These are phyloP conservation scores for Sphaeridia pumilis DNA, from an alignment of 2,888 invertebrate species.

Conservation along the genomic window DNA sequence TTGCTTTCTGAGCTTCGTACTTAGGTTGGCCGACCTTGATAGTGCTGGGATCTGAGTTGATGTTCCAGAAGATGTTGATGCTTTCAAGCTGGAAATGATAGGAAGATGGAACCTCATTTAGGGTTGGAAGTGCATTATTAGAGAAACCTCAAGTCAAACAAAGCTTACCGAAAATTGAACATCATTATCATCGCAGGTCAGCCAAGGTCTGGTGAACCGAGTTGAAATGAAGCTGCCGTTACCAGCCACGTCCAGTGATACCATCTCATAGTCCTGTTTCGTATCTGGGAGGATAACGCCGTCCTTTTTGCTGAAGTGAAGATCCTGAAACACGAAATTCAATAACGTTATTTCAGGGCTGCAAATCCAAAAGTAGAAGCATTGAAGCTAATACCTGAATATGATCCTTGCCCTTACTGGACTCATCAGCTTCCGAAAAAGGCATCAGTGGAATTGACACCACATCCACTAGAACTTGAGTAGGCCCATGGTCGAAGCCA, in stretches of 20 bases:
- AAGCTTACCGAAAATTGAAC: slow-evolving; percentile 11
- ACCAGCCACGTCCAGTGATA: slow-evolving; percentile 8
- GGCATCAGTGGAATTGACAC: slow-evolving; percentile 1
- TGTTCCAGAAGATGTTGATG: slow-evolving; percentile 10
- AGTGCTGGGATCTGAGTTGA: too few species aligned
- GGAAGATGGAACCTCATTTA: neutral
- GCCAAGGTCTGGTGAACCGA: slow-evolving; percentile 9
- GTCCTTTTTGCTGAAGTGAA: slow-evolving; percentile 10
- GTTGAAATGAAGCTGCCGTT: slow-evolving; percentile 5
- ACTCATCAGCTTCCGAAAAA: neutral
- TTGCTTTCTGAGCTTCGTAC: neutral
- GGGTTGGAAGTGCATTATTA: neutral
- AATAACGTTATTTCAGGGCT: neutral
- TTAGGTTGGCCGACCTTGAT: too few species aligned
- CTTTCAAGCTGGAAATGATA: neutral
- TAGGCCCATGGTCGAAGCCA: slow-evolving; percentile 5
- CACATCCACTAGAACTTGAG: slow-evolving; percentile 8
- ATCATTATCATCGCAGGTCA: slow-evolving; percentile 11
- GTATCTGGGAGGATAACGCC: slow-evolving; percentile 7
- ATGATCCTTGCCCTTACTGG: neutral
- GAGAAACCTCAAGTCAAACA: neutral
- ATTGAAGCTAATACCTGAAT: slow-evolving; percentile 5
- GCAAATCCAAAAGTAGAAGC: neutral
- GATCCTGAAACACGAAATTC: slow-evolving; percentile 4
- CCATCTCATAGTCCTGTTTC: slow-evolving; percentile 7